Conservation (phyloP, 2,113 vertebrate genomes). For the Heptranchias perlo region DNA sequence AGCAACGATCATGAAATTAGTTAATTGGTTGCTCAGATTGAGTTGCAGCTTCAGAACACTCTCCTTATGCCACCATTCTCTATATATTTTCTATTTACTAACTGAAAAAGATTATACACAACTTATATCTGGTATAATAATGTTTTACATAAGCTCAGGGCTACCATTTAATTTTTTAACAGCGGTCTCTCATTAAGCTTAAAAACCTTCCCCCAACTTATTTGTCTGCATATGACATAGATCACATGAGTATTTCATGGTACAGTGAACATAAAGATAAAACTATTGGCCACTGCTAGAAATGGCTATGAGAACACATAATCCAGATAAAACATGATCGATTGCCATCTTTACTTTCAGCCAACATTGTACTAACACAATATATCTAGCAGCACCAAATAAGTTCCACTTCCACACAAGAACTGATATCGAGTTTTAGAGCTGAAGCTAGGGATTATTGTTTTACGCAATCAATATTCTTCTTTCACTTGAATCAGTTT, state of each 20-base stretch:
- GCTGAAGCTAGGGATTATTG: background rate
- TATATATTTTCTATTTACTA: background rate
- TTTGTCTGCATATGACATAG: background rate
- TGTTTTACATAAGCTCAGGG: background rate
- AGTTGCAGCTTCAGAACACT: background rate
- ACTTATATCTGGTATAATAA: background rate
- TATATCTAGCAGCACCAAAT: background rate
- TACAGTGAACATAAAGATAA: background rate
- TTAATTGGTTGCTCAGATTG: background rate
- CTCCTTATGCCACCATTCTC: background rate
- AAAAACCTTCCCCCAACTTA: background rate
- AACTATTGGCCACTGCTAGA: background rate
- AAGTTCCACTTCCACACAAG: background rate
- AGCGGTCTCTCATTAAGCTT: background rate
- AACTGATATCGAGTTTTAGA: background rate
- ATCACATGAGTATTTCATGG: background rate
- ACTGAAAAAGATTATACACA: background rate
- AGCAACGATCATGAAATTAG: background rate
- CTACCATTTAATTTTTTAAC: background rate
- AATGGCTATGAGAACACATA: background rate
- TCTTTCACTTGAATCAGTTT: background rate
- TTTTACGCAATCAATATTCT: background rate
- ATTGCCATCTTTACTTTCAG: background rate
- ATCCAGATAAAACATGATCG: background rate
- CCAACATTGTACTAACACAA: background rate